Base-by-base conservation (phyloP, 1,140 invertebrate species). In the Bilobella aurantiaca region DNA sequence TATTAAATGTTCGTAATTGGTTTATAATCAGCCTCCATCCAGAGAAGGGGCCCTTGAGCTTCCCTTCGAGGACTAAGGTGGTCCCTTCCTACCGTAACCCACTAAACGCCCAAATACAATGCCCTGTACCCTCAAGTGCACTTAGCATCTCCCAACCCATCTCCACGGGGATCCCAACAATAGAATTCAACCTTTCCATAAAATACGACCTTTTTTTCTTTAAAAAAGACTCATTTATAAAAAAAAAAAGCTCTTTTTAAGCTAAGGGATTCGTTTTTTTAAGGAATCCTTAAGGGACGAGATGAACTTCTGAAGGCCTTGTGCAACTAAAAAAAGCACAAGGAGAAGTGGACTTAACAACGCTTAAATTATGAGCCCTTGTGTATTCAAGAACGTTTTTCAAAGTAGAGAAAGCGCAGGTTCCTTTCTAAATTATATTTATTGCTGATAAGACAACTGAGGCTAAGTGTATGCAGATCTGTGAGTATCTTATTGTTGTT, bases 51-150 rank as follows among this genome's bases (percentile, higher is more conserved):
- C 49, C 49, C 21, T 53, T 53, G 21, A 23, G 49, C 3, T 23
- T 53, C 49, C 49, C 8, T 18, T 12, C 25, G 12, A 18, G 49
- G 21, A 5, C 8, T 23, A 42, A 12, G 37, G 49, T 53, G 49
- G 49, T 53, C 49, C 49, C 12, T 53, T 53, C 49, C 49, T 53
- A 53, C 49, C 21, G 49, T 14, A 53, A 53, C 49, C 49, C 49
- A 53, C 49, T 53, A 53, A 53, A 53, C 8, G 49, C 3, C 21
- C 49, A 53, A 23, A 53, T 12, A 53, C 12, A 53, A 53, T 5
- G 23, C 14, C 8, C 8, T 23, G 23, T 5, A 23, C 49, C 49
- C 49, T 53, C 21, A 3, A 23, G 12, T 8, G 12, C 49, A n/a
- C n/a, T n/a, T n/a, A n/a, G n/a, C n/a, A n/a, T n/a, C n/a, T n/a